Percentiles rank a stretch among this genome's conserved stretches.
These are phyloP conservation scores for Hydroisotoma schaefferi DNA, from an alignment of 2,888 invertebrate species.

Conservation along the genomic window DNA sequence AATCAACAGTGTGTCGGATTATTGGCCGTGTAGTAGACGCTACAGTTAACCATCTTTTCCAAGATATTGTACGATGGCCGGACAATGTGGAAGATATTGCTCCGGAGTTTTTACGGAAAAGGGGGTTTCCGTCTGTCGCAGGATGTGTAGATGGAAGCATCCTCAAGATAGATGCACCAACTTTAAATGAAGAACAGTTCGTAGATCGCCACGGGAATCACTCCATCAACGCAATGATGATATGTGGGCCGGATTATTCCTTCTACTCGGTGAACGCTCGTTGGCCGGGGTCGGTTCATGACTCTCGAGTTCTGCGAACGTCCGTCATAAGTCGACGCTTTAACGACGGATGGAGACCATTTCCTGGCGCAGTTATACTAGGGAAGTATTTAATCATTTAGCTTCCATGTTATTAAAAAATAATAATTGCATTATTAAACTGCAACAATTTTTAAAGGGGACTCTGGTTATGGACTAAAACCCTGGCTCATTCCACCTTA, in stretches of 20 bases:
- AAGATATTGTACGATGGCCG: constrained; percentile 23
- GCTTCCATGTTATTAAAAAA: too few species aligned
- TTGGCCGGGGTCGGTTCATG: constrained; percentile 34
- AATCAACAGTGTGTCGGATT: constrained; percentile 27
- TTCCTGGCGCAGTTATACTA: constrained; percentile 31
- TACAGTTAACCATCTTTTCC: constrained; percentile 18
- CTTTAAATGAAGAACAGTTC: constrained; percentile 21
- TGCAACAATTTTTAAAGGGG: too few species aligned
- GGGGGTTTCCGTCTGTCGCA: constrained; percentile 34
- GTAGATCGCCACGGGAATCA: constrained; percentile 36
- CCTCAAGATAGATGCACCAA: constrained; percentile 28
- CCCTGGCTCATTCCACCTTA: constrained; percentile 17
- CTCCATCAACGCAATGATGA: constrained; percentile 29
- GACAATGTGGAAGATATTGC: constrained; percentile 11
- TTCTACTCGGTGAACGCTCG: constrained; percentile 23
- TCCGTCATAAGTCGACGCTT: constrained; percentile 15
- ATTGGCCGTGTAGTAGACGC: constrained; percentile 13
- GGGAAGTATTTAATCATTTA: constrained; percentile 21
- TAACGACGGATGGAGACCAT: constrained; percentile 35
- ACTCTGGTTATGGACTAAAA: constrained; percentile 18
- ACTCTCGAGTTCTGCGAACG: constrained; percentile 30
- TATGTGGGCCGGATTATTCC: constrained; percentile 27
- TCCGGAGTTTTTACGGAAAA: constrained; percentile 5
- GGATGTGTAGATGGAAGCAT: constrained; percentile 33
- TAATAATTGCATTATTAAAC: too few species aligned